phyloP scores from a whole-genome alignment of 2,888 invertebrate genomes.

The Lithophane ornitopus region DNA sequence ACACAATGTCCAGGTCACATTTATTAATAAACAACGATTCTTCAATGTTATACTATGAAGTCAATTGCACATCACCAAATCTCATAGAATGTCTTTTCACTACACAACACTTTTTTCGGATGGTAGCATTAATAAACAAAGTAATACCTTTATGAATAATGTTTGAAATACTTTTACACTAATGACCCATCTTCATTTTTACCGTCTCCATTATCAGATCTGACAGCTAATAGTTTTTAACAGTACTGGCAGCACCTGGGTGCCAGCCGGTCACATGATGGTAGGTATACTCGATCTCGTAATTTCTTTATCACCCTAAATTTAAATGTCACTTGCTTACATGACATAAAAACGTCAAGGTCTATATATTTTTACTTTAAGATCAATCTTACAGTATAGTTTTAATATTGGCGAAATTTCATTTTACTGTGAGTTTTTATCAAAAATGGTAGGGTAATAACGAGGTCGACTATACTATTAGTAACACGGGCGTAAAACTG shows the following conservation, averaged over 20 bases:
- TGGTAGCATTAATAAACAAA: neutral
- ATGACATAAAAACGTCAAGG: neutral
- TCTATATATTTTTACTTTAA: neutral
- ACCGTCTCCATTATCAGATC: neutral
- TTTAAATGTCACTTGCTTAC: neutral
- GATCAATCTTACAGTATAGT: no score
- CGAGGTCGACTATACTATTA: neutral
- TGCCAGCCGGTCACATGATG: neutral
- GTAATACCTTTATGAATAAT: neutral
- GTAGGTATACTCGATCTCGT: neutral
- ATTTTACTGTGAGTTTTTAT: neutral
- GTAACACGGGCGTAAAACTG: neutral
- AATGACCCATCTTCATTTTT: neutral
- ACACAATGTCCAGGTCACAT: constrained; percentile 9
- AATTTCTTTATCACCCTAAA: neutral
- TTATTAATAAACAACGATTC: neutral
- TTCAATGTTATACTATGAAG: neutral
- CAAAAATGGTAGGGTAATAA: neutral
- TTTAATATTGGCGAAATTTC: neutral
- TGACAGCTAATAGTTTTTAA: neutral
- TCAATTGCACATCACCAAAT: neutral
- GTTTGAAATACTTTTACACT: neutral
- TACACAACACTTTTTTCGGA: neutral
- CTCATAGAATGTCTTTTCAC: neutral
- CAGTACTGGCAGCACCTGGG: no score